phyloP scores from a whole-genome alignment of 2,113 vertebrate genomes.

The Tichodroma muraria region DNA sequence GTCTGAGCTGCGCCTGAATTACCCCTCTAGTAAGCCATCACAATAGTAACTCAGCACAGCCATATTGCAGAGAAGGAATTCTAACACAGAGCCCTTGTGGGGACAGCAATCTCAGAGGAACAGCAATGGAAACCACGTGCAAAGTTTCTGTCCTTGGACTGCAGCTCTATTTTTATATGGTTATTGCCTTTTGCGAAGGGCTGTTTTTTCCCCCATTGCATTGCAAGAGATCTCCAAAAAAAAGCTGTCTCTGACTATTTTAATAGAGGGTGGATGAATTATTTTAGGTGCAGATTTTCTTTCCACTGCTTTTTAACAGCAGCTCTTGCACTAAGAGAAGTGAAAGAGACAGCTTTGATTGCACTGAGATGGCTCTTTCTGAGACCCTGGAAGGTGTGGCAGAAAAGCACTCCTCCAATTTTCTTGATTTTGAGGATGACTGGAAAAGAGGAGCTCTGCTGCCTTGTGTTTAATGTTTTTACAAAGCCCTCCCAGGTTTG shows the following conservation, averaged over 20 bases:
- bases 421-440: background rate
- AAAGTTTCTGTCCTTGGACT: background rate
- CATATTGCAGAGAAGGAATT: background rate
- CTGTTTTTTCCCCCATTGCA: background rate
- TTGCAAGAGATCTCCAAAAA: background rate
- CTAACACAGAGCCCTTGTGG: background rate
- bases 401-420: background rate
- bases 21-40: background rate
- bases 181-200: background rate
- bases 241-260: background rate
- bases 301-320: background rate
- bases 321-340: background rate
- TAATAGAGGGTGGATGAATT: background rate
- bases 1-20: background rate
- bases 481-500: background rate
- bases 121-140: background rate
- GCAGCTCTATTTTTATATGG: background rate
- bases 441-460: background rate
- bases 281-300: background rate
- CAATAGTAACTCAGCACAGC: background rate
- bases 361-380: background rate
- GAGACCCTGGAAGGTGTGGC: background rate
- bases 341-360: slow-evolving; percentile 4
- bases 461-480: background rate
- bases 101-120: background rate